Conservation (phyloP, 2,113 vertebrate genomes). For the Ictidomys tridecemlineatus region DNA sequence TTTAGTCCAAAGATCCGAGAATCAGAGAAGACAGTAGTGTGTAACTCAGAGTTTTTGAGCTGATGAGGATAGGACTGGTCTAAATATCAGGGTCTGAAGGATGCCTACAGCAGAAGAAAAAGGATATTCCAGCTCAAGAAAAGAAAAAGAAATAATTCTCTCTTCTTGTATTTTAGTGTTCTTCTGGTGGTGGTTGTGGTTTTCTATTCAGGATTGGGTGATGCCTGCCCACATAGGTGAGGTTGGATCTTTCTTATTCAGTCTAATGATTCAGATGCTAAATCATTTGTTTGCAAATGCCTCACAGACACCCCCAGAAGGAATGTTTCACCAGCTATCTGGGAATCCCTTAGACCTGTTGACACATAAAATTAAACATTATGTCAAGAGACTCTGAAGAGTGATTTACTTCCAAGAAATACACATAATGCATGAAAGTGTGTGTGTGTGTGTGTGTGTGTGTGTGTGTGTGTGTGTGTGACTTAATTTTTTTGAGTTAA, state of each 20-base stretch:
- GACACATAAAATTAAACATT: background rate
- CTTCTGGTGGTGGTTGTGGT: background rate
- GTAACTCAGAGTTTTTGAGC: background rate
- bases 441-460: background rate
- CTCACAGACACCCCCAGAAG: too few species aligned
- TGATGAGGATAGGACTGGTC: background rate
- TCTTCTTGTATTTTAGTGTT: background rate
- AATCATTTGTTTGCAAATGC: background rate
- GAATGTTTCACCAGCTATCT: background rate
- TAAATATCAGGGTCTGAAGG: background rate
- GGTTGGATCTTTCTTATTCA: background rate
- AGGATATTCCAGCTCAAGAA: too few species aligned
- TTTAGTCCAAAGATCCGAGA: background rate
- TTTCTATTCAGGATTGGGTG: background rate
- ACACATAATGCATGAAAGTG: background rate
- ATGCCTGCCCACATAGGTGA: background rate
- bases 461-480: background rate
- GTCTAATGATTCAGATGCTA: background rate
- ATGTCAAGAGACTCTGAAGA: background rate
- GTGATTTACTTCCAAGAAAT: background rate
- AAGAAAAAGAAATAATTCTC: background rate
- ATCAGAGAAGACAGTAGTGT: too few species aligned
- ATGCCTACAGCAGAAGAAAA: background rate
- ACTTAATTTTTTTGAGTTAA: background rate
- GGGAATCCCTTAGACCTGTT: background rate